Evolutionary conservation across 2,797 vertebrate species (phyloP).

Genomic region (Mionectes olivaceus): DNA sequence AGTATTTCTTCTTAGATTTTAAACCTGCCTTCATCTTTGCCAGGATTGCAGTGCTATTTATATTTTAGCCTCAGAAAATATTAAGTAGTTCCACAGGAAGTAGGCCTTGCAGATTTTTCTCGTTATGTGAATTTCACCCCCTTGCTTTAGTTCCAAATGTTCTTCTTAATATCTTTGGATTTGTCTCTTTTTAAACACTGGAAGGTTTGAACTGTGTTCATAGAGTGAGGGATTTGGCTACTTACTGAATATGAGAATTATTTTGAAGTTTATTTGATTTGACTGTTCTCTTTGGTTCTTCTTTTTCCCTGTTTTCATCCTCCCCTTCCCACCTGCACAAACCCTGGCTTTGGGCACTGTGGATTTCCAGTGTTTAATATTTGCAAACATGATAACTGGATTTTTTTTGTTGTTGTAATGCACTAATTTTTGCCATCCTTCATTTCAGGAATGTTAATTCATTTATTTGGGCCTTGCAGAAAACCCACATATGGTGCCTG

Average conservation of each 20-base stretch:
- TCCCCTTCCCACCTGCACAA: too few relatives aligned
- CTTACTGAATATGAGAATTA: neutral
- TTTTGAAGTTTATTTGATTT: neutral
- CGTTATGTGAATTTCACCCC: neutral
- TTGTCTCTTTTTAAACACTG: neutral
- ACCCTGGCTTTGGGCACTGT: too few relatives aligned
- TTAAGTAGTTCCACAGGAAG: neutral
- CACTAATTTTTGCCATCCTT: neutral
- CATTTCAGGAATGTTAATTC: neutral
- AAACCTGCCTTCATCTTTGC: neutral
- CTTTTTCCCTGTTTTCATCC: too few relatives aligned
- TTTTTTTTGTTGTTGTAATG: too few relatives aligned
- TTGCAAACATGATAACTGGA: rapidly evolving
- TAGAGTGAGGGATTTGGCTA: neutral
- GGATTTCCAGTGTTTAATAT: too few relatives aligned
- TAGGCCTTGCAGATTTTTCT: neutral
- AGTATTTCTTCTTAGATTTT: neutral
- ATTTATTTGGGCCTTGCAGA: neutral
- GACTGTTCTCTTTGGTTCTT: too few relatives aligned
- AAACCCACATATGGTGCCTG: neutral
- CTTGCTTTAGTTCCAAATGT: neutral
- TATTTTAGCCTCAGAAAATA: neutral
- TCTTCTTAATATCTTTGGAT: neutral
- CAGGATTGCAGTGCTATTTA: neutral
- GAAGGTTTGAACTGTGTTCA: neutral